Base-by-base conservation (phyloP, 2,797 vertebrate species). In the Menidia menidia region DNA sequence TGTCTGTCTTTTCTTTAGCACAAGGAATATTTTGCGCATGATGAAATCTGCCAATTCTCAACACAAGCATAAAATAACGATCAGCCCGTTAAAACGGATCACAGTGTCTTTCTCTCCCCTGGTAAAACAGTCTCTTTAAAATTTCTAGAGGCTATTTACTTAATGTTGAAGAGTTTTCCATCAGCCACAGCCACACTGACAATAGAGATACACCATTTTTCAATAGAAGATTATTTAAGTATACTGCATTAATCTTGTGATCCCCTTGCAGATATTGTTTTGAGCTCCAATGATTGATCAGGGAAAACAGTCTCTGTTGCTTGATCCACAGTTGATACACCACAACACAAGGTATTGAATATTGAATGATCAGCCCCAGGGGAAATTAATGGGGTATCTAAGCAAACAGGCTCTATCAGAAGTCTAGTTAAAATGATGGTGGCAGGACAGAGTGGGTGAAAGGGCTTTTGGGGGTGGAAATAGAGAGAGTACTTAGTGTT, bases 321-420 rank as follows among this genome's bases (percentile, higher is more conserved):
- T 80, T 81, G 64, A 87, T 76, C 84, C 73, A 78, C 75, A 80
- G 83, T 83, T 68, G 73, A 65, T 70, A 78, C 78, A 51, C 73
- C 80, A 77, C 80, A 84, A 86, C 80, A 82, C 71, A 75, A 68
- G 83, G 86, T 85, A 86, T 82, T 93, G 92, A 91, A 92, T 92
- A 92, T 91, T 91, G 88, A 91, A 90, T 89, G 84, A 92, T 90
- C 87, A 60, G 78, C 69, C 90, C 74, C 79, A 2, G 75, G 92
- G 92, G 92, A 94, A 93, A 93, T 93, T 87, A 93, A 90, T 81
- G 71, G 68, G 68, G 73, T 80, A 88, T 85, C 85, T 76, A 68
- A 87, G 85, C 77, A 82, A 89, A 88, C 51, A 30, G 77, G 63
- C 71, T 79, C 76, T 25, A 78, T 90, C 87, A 80, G 78, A 80